Evolutionary conservation across 2,888 invertebrate species (phyloP).

Genomic region (Matsumyia berberina): DNA sequence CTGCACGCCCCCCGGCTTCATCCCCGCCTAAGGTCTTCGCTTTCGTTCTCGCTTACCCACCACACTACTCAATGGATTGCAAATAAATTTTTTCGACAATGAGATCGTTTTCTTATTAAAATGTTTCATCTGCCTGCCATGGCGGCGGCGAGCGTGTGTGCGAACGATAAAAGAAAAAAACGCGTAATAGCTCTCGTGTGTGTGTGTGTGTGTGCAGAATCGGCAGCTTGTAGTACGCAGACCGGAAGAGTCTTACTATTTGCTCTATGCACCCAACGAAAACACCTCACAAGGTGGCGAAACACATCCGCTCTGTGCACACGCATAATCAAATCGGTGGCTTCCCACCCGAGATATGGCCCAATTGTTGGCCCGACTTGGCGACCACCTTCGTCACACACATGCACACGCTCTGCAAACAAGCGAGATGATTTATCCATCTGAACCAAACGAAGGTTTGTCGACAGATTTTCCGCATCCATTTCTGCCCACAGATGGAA

Average conservation of each 20-base stretch:
- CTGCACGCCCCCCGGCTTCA: slow-evolving; percentile 5
- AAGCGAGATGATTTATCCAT: slow-evolving; percentile 3
- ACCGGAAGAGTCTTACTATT: slow-evolving; percentile 41
- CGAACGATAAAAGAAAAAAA: background rate
- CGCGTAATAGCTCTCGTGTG: slow-evolving; percentile 5
- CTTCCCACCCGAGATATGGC: background rate
- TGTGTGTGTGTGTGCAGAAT: slow-evolving; percentile 7
- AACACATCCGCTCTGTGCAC: slow-evolving; percentile 8
- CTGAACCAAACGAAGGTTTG: slow-evolving; percentile 28
- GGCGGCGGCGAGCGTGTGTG: slow-evolving; percentile 30
- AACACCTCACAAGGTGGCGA: background rate
- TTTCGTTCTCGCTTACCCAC: slow-evolving; percentile 19
- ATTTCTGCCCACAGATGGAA: slow-evolving; percentile 26
- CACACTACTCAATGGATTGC: slow-evolving; percentile 52
- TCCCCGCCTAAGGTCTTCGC: slow-evolving; percentile 27
- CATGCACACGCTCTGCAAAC: slow-evolving; percentile 3
- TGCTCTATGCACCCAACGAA: background rate
- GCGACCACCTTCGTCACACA: background rate
- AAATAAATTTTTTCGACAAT: slow-evolving; percentile 52
- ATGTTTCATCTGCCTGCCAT: slow-evolving; percentile 23
- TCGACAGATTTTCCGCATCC: slow-evolving; percentile 37
- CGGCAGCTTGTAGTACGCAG: background rate
- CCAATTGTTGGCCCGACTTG: background rate
- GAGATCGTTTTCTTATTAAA: slow-evolving; percentile 57
- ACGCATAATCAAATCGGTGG: slow-evolving; percentile 6